phyloP scores from a whole-genome alignment of 2,888 invertebrate genomes.

The Patella ulyssiponensis region DNA sequence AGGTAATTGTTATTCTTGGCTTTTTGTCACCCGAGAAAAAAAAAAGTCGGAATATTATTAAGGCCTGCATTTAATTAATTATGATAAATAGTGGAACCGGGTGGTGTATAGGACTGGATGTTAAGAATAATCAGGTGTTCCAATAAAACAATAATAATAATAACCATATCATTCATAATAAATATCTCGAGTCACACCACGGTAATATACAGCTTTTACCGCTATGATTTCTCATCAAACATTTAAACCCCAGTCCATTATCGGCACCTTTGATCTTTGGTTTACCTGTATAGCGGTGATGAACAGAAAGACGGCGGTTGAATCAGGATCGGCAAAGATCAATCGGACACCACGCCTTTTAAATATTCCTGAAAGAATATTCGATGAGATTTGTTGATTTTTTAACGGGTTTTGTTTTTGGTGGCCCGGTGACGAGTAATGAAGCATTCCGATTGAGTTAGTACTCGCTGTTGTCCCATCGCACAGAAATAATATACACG shows the following conservation, averaged over 20 bases:
- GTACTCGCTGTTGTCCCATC: no score
- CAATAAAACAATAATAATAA: neutral
- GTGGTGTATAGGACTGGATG: neutral
- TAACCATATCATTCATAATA: neutral
- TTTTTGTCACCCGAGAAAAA: neutral
- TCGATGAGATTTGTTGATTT: neutral
- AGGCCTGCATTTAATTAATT: neutral
- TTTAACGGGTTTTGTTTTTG: conserved; percentile 5
- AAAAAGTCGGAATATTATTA: no score
- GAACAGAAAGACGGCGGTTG: neutral
- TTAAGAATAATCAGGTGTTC: neutral
- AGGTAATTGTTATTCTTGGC: conserved; percentile 3
- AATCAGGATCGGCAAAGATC: neutral
- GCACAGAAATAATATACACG: no score
- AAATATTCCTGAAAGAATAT: neutral
- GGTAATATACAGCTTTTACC: neutral
- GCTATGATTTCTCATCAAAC: neutral
- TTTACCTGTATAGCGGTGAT: neutral
- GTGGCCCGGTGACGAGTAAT: no score
- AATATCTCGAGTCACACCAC: neutral
- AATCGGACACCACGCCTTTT: neutral
- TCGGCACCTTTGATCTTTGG: neutral
- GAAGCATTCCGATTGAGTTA: no score
- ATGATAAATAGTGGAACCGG: neutral
- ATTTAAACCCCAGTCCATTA: neutral